Base-by-base conservation (phyloP, 1,140 invertebrate genomes). In the Holotrichia oblita region DNA sequence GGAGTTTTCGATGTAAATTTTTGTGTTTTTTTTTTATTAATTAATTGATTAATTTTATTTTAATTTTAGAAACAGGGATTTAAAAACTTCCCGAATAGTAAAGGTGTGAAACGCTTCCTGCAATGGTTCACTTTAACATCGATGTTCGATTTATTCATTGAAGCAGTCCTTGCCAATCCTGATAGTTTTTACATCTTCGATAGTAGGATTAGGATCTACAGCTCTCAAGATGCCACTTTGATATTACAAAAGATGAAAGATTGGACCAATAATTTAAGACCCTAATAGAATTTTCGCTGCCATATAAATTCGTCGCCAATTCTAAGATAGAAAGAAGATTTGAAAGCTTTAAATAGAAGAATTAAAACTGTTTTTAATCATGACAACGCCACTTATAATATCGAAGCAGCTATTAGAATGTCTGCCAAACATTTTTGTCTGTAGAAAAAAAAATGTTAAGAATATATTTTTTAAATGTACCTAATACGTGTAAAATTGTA, bases 81-180 rank as follows among this genome's bases (percentile, higher is more conserved):
- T 61, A 80, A 78, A 48, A 76, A 41, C 9, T 61, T 86, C 85
- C 83, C 88, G 76, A 87, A 89, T 6, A 90, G 91, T 0, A 91
- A 92, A 84, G 91, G 91, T 72, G 89, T 92, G 22, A 89, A 90
- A 79, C 90, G 91, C 77, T 95, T 95, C 85, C 87, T 95, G 8
- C 93, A 95, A 81, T 95, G 94, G 94, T 96, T 96, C 86, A 91
- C 92, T 0, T 93, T 95, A 85, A 95, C 94, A 8, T 92, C 94
- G 14, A 95, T 95, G 93, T 96, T 95, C 84, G 83, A 85, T 61
- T 81, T 83, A 40, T 90, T 89, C 79, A 83, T 89, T 7, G 85
- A 86, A 44, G 73, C 80, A 14, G 82, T 82, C 10, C 44, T 83
- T 9, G 81, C 78, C 20, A 83, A 84, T 82, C 80, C 83, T 0